Conservation (phyloP, 2,888 invertebrate species). For the Dynastes maya region DNA sequence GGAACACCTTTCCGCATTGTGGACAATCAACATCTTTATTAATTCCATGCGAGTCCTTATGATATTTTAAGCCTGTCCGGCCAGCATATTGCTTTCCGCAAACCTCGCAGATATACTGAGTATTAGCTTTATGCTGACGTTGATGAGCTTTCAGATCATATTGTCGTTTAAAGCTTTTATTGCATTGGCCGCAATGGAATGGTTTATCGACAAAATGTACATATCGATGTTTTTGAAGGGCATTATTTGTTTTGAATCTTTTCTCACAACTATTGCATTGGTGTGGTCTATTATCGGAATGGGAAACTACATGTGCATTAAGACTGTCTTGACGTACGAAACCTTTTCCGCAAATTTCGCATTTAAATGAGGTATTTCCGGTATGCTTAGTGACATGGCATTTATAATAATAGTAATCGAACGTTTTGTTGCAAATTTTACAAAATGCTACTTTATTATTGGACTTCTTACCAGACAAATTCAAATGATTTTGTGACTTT, state of each 20-base stretch:
- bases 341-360: not conserved
- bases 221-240: not conserved
- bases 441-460: not conserved
- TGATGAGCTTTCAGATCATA: not conserved
- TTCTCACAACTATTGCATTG: not conserved
- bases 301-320: not conserved
- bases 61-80: not conserved
- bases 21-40: not conserved
- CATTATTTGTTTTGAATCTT: not conserved
- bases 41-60: not conserved
- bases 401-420: not conserved
- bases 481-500: not conserved
- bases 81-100: not conserved
- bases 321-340: not conserved
- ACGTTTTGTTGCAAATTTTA: not conserved
- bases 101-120: not conserved
- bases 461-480: not conserved
- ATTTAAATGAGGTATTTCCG: not conserved
- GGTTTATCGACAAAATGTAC: not conserved
- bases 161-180: not conserved
- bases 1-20: constrained; percentile 12
- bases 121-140: not conserved
- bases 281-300: not conserved
- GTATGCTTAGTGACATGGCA: not conserved
- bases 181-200: not conserved